Evolutionary conservation across 2,113 vertebrate species (phyloP).

Genomic region (Vulpes ferrilata): DNA sequence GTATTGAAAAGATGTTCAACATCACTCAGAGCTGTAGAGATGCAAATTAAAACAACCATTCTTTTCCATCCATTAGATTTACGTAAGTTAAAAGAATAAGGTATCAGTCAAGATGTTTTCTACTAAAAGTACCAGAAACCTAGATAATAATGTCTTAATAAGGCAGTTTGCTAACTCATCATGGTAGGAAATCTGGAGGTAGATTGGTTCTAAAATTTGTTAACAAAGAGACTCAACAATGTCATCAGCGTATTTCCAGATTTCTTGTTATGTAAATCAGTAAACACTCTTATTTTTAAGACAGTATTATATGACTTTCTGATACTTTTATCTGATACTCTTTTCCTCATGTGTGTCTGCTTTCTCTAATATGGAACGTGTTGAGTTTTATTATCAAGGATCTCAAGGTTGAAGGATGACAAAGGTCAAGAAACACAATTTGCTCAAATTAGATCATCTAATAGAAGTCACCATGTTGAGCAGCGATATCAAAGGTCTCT

Average conservation of each 20-base stretch:
- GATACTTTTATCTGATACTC: not conserved
- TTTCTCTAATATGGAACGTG: not conserved
- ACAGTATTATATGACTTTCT: not conserved
- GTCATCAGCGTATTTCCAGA: not conserved
- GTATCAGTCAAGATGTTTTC: not conserved
- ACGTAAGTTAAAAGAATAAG: not conserved
- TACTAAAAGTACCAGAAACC: not conserved
- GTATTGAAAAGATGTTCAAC: not conserved
- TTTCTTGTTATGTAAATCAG: slow-evolving; percentile 9
- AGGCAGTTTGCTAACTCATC: not conserved
- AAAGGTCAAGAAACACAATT: slow-evolving; percentile 13
- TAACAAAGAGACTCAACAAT: not conserved
- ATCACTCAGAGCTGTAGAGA: not conserved
- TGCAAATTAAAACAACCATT: not conserved
- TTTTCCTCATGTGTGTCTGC: not conserved
- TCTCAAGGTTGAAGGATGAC: not conserved
- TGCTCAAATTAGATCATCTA: not conserved
- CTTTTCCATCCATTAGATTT: not conserved
- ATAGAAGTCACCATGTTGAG: not conserved
- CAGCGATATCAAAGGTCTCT: not conserved
- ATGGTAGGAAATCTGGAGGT: not conserved
- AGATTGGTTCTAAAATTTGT: not conserved
- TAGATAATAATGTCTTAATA: not conserved
- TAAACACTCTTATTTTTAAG: not conserved
- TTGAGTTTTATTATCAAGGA: not conserved